Evolutionary conservation across 2,797 vertebrate genomes (phyloP).

Genomic region (Tragelaphus eurycerus): DNA sequence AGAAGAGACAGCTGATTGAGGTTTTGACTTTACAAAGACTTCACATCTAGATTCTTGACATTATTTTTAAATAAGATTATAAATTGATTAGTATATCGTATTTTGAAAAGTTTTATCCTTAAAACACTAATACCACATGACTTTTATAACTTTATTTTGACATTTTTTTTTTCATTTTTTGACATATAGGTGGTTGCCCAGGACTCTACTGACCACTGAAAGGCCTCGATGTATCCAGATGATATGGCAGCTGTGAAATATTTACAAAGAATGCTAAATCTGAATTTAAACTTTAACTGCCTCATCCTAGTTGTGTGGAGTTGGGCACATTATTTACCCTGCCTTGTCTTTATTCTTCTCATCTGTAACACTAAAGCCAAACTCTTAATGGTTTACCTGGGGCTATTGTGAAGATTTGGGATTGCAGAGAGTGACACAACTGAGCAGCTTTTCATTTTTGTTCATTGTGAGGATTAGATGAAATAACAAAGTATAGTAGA

Average conservation of each 20-base stretch:
- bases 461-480: not conserved
- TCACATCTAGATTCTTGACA: not conserved
- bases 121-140: not conserved
- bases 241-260: not conserved
- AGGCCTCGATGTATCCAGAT: not conserved
- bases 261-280: not conserved
- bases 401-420: not conserved
- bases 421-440: not conserved
- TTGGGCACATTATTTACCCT: not conserved
- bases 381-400: not conserved
- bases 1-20: not conserved
- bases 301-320: not conserved
- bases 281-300: not conserved
- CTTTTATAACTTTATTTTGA: not conserved
- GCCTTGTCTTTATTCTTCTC: not conserved
- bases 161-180: not conserved
- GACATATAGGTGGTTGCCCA: not conserved
- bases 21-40: not conserved
- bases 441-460: not conserved
- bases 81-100: not conserved
- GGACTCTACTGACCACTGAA: not conserved
- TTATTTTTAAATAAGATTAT: not conserved
- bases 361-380: not conserved
- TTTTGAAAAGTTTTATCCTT: constrained; percentile 12
- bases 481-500: not conserved